phyloP scores from a whole-genome alignment of 2,113 vertebrate genomes.

The Sylvilagus bachmani region DNA sequence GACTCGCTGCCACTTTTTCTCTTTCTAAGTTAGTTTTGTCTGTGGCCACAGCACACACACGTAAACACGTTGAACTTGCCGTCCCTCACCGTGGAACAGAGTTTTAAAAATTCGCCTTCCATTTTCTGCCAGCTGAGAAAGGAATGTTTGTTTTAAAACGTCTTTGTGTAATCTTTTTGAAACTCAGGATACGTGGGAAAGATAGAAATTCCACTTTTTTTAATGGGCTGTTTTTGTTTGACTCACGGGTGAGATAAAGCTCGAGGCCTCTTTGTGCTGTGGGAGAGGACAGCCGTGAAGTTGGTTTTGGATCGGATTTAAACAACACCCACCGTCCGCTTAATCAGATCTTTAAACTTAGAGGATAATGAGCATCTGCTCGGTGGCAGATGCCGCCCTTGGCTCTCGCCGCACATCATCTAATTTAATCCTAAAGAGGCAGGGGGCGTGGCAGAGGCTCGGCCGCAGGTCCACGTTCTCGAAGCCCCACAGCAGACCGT shows the following conservation, averaged over 20 bases:
- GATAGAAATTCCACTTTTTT: neutral
- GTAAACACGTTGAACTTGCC: accelerated
- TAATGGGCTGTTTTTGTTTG: neutral
- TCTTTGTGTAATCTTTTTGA: neutral
- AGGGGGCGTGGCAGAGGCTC: neutral
- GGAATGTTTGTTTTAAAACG: neutral
- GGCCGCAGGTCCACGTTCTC: accelerated
- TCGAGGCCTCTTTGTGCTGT: accelerated
- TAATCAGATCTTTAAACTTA: neutral
- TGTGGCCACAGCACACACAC: accelerated
- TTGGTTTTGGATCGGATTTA: neutral
- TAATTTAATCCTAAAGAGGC: neutral
- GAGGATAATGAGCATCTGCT: neutral
- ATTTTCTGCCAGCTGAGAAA: neutral
- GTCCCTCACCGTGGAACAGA: neutral
- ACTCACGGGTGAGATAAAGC: neutral
- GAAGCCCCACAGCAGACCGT: neutral
- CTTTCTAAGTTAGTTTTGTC: neutral
- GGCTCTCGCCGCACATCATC: accelerated
- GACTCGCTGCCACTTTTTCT: accelerated
- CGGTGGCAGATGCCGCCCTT: neutral
- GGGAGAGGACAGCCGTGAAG: accelerated
- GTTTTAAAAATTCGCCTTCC: neutral
- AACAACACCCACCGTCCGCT: neutral
- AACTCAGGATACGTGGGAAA: neutral